A percentile compares a stretch with the other conserved stretches of the same genome.
Conservation (phyloP, 53 echinoderm and acorn worm species). For the Antedon mediterranea region DNA sequence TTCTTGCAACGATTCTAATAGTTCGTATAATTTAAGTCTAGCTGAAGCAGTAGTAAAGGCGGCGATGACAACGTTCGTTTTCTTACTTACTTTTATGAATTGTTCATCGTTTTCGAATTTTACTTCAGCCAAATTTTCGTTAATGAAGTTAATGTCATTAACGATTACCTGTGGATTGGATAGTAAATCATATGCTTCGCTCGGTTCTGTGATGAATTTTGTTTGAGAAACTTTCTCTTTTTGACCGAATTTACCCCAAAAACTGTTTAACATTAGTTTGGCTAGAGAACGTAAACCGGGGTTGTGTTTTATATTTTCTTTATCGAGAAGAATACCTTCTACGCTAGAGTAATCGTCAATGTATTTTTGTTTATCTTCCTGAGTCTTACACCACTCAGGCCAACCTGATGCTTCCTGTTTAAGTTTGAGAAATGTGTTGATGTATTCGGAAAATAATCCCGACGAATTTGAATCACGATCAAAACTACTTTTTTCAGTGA, state of each 20-base stretch:
- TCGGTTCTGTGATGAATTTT: background rate
- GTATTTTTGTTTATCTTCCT: too few species aligned
- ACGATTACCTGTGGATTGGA: constrained; percentile 6
- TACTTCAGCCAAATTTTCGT: constrained; percentile 17
- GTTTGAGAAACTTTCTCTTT: constrained; percentile 9
- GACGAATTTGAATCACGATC: too few species aligned
- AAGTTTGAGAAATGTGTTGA: too few species aligned
- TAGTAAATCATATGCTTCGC: constrained; percentile 6
- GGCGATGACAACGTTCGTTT: constrained; percentile 35
- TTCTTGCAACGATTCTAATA: constrained; percentile 22
- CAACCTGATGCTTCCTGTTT: too few species aligned
- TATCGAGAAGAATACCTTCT: too few species aligned
- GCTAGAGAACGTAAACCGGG: constrained; percentile 32
- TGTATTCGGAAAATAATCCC: too few species aligned
- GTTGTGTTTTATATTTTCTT: constrained; percentile 30
- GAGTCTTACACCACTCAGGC: too few species aligned
- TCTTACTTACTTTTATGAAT: constrained; percentile 3
- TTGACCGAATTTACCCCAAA: constrained; percentile 52
- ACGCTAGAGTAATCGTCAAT: too few species aligned
- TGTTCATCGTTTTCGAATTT: constrained; percentile 4
- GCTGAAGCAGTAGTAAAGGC: constrained; percentile 41
- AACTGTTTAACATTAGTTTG: constrained; percentile 37
- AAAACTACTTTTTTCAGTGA: constrained; percentile 9
- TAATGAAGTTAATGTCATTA: constrained; percentile 16
- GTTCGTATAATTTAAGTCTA: constrained; percentile 22